Base-by-base conservation (phyloP, 1,140 invertebrate genomes). In the Drosophila equinoxialis region DNA sequence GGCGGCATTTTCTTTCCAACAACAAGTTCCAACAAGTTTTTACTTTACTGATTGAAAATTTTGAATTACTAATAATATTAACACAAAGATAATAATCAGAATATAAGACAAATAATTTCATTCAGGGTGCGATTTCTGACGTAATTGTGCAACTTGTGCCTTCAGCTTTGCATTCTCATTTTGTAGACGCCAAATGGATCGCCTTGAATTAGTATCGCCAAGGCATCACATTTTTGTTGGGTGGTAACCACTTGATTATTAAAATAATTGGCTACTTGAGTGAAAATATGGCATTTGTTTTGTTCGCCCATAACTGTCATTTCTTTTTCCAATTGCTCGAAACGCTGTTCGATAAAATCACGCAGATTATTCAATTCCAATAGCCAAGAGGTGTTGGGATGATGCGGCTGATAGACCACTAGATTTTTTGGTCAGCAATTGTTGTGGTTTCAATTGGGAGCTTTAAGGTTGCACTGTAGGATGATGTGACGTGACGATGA, bases 401-500 rank as follows among this genome's bases (percentile, higher is more conserved):
- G 45, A 23, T 11, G 45, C 45, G 10, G 61, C 61, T 6, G 82
- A 85, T 0, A 82, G 26, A 8, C 66, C 76, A 23, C 78, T 85
- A 1, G 82, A 82, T 1, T 68, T 79, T 10, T 77, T 68, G 7
- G 62, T 68, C 13, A 72, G 30, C 57, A 79, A 33, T 13, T 70
- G 63, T 48, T 75, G 71, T 1, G 72, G 79, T 20, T 74, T 70
- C 7, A 72, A 26, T 11, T 68, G 26, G 1, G 66, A 17, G 2
- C 54, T 65, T 3, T 63, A 55, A 0, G 59, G 58, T 48, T 68
- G 65, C 0, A 74, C 33, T 7, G 45, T 58, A 60, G 45, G 48
- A 3, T 73, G 76, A 74, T 89, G 80, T 2, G 90, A 90, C 1
- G 90, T 91, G 30, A 8, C 68, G 80, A n/a, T n/a, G n/a, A n/a